Conservation (phyloP, 2,797 vertebrate species). For the Leuciscus waleckii region DNA sequence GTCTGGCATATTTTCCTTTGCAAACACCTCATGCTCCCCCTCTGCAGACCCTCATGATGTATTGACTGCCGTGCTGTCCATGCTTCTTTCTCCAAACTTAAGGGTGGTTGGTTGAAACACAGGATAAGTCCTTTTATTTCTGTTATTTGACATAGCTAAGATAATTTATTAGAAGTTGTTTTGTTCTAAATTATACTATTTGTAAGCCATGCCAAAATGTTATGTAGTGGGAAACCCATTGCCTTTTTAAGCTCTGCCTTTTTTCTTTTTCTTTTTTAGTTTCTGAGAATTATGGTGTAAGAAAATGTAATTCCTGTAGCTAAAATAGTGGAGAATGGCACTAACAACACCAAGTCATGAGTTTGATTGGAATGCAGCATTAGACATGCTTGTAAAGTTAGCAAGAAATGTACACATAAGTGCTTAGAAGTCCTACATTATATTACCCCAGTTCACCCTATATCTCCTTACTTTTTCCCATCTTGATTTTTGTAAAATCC, state of each 20-base stretch:
- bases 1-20: constrained; percentile 57
- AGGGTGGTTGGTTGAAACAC: neutral
- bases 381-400: neutral
- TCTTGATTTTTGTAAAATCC: neutral
- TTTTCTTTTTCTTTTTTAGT: neutral
- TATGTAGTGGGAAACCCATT: neutral
- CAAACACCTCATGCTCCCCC: constrained; percentile 54
- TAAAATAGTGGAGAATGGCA: neutral
- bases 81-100: neutral
- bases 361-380: neutral
- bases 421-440: neutral
- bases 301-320: neutral
- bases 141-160: neutral
- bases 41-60: constrained; percentile 32
- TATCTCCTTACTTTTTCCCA: constrained; percentile 2
- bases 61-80: neutral
- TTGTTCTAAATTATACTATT: neutral
- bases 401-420: neutral
- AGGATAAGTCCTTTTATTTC: neutral
- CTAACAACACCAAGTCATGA: neutral
- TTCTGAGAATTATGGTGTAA: neutral
- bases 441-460: neutral
- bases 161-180: neutral
- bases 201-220: neutral
- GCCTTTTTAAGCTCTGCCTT: neutral